phyloP scores from a whole-genome alignment of 2,888 invertebrate species.

The Amphipoea oculea region DNA sequence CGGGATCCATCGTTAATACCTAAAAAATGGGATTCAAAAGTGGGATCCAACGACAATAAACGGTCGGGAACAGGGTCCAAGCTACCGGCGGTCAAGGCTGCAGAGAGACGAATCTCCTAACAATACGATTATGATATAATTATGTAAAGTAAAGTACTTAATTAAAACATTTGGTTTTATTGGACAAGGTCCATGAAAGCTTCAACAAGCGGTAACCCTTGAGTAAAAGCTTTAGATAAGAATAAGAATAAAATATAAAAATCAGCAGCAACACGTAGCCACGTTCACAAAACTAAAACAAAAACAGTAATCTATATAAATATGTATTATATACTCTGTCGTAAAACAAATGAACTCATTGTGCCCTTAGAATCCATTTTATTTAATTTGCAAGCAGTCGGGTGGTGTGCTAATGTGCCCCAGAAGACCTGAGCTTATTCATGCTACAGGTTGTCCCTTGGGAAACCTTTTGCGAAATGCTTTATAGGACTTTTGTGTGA shows the following conservation, averaged over 20 bases:
- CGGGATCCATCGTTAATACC: no score
- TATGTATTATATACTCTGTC: slow-evolving; percentile 13
- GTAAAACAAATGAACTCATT: background rate
- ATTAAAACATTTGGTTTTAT: no score
- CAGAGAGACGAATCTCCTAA: no score
- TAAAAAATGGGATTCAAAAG: no score
- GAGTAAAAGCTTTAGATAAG: background rate
- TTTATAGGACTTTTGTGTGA: slow-evolving; percentile 12
- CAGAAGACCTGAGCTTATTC: slow-evolving; percentile 41
- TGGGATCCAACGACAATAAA: no score
- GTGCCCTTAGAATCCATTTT: slow-evolving; percentile 34
- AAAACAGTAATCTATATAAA: background rate
- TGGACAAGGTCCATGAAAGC: no score
- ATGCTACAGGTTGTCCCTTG: slow-evolving; percentile 30
- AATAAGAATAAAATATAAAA: background rate
- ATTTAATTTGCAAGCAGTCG: slow-evolving; percentile 51
- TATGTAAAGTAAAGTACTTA: no score
- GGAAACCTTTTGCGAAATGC: slow-evolving; percentile 32
- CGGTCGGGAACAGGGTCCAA: no score
- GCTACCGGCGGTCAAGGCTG: no score
- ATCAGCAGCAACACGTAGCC: background rate
- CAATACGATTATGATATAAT: no score
- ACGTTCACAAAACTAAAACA: background rate
- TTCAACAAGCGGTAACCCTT: background rate
- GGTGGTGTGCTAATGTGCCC: slow-evolving; percentile 49